A percentile compares a stretch with the other conserved stretches of the same genome.
phyloP scores from a whole-genome alignment of 2,113 vertebrate species.

The Peromyscus maniculatus region DNA sequence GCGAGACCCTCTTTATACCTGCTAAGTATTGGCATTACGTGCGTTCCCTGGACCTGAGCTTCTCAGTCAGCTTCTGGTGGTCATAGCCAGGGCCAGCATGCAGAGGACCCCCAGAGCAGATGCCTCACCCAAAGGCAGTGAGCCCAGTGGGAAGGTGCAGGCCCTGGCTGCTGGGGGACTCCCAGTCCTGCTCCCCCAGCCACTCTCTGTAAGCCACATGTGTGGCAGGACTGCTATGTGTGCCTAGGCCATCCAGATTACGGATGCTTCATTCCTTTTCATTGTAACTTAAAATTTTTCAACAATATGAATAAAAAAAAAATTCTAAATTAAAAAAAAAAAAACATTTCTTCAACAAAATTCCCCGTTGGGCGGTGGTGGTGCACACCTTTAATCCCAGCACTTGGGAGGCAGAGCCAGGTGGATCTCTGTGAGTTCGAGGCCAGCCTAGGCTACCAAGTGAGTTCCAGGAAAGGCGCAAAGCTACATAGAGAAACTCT shows the following conservation, averaged over 20 bases:
- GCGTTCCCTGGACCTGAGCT: constrained; percentile 94
- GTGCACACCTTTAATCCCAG: too few species aligned
- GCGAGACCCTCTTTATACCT: constrained; percentile 97
- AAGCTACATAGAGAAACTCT: too few species aligned
- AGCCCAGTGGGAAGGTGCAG: fast-evolving
- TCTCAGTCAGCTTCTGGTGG: constrained; percentile 99
- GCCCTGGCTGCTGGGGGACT: neutral
- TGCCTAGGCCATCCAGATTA: neutral
- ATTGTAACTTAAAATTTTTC: neutral
- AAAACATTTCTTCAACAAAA: neutral
- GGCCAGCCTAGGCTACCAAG: too few species aligned
- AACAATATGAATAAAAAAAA: neutral
- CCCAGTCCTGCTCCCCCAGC: neutral
- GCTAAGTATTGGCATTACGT: constrained; percentile 95
- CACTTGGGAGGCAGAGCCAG: too few species aligned
- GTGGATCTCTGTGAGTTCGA: too few species aligned
- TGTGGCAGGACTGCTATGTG: too few species aligned
- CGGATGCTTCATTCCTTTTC: neutral
- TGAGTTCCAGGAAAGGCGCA: too few species aligned
- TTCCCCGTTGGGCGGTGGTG: neutral
- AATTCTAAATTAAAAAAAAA: neutral
- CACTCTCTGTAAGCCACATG: neutral
- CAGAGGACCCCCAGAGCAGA: neutral
- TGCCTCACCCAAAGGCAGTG: fast-evolving
- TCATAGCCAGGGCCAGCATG: constrained; percentile 85